Evolutionary conservation across 2,113 vertebrate species (phyloP), one percentile per base, ranked within the genome.

Genomic region (Dissostichus mawsoni): DNA sequence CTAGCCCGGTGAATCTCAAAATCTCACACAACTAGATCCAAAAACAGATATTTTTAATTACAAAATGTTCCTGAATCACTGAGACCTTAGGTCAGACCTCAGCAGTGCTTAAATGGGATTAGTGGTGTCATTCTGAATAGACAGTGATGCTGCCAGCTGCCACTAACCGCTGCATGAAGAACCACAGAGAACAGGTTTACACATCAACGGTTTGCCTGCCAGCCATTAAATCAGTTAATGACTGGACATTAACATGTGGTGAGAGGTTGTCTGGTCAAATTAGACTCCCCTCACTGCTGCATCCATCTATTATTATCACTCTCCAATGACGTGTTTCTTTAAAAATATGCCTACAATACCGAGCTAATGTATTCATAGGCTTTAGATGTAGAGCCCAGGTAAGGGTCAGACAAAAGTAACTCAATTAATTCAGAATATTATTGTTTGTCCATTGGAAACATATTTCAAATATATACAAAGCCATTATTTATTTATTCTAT

Each of bases 161-260:
- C 41, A n/a, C 16, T 29, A 65, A 77, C 61, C 57, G 5, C 85
- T 74, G 62, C 65, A 62, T 29, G 55, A 61, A 11, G 16, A 65
- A 33, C 63, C 74, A 69, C 79, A 55, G 76, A 74, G 66, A 87
- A 85, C 78, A 70, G 84, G 74, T 89, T 87, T 67, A 69, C 47
- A 84, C 59, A 53, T 80, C 73, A 57, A 36, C 17, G 1, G 1
- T 8, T 17, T 70, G 63, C 61, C 79, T 57, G 68, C 72, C 36
- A 41, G 68, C 69, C 36, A 41, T 41, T 41, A 41, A 8, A 41
- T 41, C 36, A 61, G 80, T 44, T 58, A 61, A 65, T 81, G 76
- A 82, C 56, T 84, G 41, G 51, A 70, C 56, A 57, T 61, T 74
- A 71, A 65, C 78, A 75, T 78, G 78, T 75, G 65, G 56, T 1